phyloP scores from a whole-genome alignment of 1,140 invertebrate species.

The Drosophila santomea region DNA sequence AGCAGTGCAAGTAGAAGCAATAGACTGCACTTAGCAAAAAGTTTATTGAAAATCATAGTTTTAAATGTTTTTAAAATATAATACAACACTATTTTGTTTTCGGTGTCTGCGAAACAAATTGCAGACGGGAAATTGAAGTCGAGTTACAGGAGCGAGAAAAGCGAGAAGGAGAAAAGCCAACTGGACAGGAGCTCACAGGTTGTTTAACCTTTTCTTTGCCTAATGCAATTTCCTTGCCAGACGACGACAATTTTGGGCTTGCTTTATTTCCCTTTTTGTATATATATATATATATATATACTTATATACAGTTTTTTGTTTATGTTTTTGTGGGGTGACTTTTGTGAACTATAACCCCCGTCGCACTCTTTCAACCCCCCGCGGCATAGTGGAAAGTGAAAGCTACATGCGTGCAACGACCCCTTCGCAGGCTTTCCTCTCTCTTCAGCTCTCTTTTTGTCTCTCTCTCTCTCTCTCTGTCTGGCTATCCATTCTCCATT shows the following conservation, averaged over 20 bases:
- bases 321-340: slow-evolving; percentile 35
- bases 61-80: neutral
- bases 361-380: slow-evolving; percentile 6
- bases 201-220: slow-evolving; percentile 49
- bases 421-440: slow-evolving; percentile 41
- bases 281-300: neutral
- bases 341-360: slow-evolving; percentile 26
- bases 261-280: slow-evolving; percentile 7
- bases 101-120: slow-evolving; percentile 10
- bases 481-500: slow-evolving; percentile 69
- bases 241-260: slow-evolving; percentile 39
- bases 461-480: slow-evolving; percentile 24
- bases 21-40: neutral
- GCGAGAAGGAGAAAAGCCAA: slow-evolving; percentile 4
- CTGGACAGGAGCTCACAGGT: slow-evolving; percentile 26
- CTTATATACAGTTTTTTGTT: neutral
- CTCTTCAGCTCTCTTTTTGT: slow-evolving; percentile 2
- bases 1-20: neutral
- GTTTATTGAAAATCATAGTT: neutral
- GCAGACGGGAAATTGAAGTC: slow-evolving; percentile 54
- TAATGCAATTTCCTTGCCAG: slow-evolving; percentile 80
- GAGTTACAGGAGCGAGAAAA: slow-evolving; percentile 15
- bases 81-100: neutral
- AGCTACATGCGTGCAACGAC: slow-evolving; percentile 76
- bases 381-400: slow-evolving; percentile 58